phyloP scores from a whole-genome alignment of 1,140 invertebrate genomes.

The Scylla paramamosain region DNA sequence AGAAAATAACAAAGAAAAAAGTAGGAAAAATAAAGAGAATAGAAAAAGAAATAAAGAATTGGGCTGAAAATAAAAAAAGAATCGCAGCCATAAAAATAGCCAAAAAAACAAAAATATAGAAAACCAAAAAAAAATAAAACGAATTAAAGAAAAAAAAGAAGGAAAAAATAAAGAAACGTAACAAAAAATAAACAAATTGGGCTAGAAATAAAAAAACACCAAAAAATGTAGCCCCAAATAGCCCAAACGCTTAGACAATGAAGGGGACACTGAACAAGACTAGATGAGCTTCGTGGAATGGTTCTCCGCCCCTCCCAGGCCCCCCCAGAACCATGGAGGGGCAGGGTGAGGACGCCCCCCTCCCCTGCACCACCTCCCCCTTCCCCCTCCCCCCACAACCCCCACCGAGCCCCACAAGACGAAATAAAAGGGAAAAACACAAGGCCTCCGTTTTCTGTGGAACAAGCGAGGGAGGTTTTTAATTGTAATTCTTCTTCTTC shows the following conservation, averaged over 20 bases:
- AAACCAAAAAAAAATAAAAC: too few species aligned
- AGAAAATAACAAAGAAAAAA: too few species aligned
- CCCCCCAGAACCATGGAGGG: slow-evolving; percentile 58
- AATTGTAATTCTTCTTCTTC: background rate
- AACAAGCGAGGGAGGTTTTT: background rate
- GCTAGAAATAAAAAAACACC: background rate
- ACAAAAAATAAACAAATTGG: background rate
- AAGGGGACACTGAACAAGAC: background rate
- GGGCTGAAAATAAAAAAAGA: too few species aligned
- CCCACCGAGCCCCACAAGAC: background rate
- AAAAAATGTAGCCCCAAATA: too few species aligned
- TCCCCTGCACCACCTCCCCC: slow-evolving; percentile 4
- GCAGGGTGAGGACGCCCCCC: slow-evolving; percentile 55
- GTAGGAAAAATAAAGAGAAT: too few species aligned
- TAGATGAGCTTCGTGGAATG: slow-evolving; percentile 18
- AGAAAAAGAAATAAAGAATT: too few species aligned
- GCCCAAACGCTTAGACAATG: background rate
- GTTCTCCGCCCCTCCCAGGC: background rate
- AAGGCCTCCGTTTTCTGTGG: background rate
- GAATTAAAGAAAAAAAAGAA: too few species aligned
- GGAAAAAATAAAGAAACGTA: background rate
- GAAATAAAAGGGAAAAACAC: background rate
- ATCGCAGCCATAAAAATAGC: too few species aligned
- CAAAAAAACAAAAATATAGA: too few species aligned
- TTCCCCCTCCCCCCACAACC: background rate